phyloP scores from a whole-genome alignment of 2,113 vertebrate genomes.

The Pteruthius melanotis region DNA sequence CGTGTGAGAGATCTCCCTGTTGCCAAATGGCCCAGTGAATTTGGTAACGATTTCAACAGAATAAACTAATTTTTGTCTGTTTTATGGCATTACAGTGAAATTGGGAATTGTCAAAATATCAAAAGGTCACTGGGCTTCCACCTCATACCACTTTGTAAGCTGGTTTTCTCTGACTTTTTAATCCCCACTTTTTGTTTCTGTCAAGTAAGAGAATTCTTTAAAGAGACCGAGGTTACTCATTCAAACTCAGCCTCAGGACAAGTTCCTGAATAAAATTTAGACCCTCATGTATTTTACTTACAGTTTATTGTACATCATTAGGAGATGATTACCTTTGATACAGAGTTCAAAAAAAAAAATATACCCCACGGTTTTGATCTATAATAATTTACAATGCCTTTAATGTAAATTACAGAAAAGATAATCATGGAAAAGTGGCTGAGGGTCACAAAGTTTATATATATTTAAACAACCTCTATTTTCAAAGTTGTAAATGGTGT shows the following conservation, averaged over 20 bases:
- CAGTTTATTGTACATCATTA: neutral
- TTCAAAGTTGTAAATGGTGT: neutral
- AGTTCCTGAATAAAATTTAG: neutral
- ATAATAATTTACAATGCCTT: neutral
- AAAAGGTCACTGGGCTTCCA: neutral
- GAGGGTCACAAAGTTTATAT: neutral
- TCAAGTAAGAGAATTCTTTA: neutral
- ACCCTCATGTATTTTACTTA: neutral
- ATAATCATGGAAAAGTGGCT: neutral
- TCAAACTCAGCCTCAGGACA: neutral
- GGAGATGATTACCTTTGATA: neutral
- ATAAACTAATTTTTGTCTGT: neutral
- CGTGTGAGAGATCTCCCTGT: fast-evolving
- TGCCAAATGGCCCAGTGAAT: neutral
- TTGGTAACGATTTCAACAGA: neutral
- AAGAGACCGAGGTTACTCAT: neutral
- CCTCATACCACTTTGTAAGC: neutral
- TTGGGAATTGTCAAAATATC: neutral
- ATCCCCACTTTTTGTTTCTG: neutral
- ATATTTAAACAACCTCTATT: neutral
- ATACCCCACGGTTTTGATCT: neutral
- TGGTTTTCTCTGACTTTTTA: neutral
- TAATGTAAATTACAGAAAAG: neutral
- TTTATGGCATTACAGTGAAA: neutral
- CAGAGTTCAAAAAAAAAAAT: neutral